Percentiles rank a stretch among this genome's conserved stretches.
Evolutionary conservation across 2,888 invertebrate species (phyloP).

Genomic region (Cenopis cana): DNA sequence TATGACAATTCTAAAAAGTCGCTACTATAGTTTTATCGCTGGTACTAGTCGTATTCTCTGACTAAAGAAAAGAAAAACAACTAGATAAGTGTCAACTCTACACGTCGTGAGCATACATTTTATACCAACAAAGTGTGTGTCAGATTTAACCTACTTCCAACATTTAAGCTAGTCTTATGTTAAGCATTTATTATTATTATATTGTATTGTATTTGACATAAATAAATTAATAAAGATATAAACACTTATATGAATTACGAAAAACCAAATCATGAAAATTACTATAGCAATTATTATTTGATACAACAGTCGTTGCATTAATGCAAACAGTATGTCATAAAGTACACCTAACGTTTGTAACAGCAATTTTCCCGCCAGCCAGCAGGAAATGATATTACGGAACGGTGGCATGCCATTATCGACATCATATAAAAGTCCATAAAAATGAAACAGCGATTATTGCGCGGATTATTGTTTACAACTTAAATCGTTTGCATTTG

Average conservation of each 20-base stretch:
- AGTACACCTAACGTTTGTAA: background rate
- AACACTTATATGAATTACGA: background rate
- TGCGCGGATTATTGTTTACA: conserved; percentile 48
- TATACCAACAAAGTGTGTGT: background rate
- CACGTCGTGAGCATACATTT: background rate
- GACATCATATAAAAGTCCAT: conserved; percentile 50
- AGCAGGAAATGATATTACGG: conserved; percentile 6
- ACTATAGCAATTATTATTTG: conserved; percentile 1
- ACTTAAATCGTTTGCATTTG: conserved; percentile 4
- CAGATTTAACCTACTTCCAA: background rate
- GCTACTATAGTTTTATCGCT: no score
- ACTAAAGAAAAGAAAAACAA: no score
- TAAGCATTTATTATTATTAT: no score
- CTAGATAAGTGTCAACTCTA: no score
- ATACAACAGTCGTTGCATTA: background rate
- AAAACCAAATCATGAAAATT: background rate
- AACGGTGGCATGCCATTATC: conserved; percentile 47
- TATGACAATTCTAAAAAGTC: no score
- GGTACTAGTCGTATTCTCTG: no score
- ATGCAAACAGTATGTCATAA: conserved; percentile 10
- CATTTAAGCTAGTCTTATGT: no score
- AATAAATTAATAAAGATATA: no score
- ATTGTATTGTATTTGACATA: no score
- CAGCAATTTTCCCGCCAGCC: background rate
- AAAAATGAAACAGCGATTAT: conserved; percentile 48